Evolutionary conservation across 2,888 invertebrate species (phyloP), one percentile per base, ranked within the genome.

Genomic region (Mesoligia furuncula): DNA sequence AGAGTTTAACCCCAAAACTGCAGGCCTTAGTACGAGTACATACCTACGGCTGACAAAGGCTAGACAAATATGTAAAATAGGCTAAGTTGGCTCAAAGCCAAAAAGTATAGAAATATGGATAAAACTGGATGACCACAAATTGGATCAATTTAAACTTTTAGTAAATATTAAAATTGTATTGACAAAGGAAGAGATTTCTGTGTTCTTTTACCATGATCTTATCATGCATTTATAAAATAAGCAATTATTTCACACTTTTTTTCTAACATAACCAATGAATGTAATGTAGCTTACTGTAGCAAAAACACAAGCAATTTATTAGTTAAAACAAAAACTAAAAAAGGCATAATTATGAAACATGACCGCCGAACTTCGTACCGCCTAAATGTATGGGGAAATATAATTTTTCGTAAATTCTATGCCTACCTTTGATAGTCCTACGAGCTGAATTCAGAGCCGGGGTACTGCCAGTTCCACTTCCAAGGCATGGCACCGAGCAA

Each of bases 1-100:
- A 66, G 66, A 66, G 4, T 57, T 70, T 24, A 54, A 48, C 54
- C 48, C 48, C 7, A 17, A 79, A 67, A 79, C 48, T 48, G 15
- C 24, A 66, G 78, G 48, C 31, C 27, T 69, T n/a, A 36, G n/a
- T 61, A n/a, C 31, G 13, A 57, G 62, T 42, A 68, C 36, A 51
- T 45, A 69, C 54, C n/a, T 65, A 59, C 39, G 24, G 61, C 61
- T 62, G 24, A 48, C 51, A 80, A 80, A 80, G 31, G 51, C 51
- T 66, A 84, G 51, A 64, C 39, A 84, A 69, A 72, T 80, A 84
- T 80, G 79, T 84, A 62, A 73, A 81, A 66, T 57, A 67, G 48
- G 17, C 24, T 48, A 45, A 62, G 61, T 72, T 85, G 72, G 57
- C 61, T 70, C 36, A 62, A 70, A 72, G 68, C 69, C 73, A 73